Evolutionary conservation across 2,888 invertebrate species (phyloP).

Genomic region (Euphydryas editha): DNA sequence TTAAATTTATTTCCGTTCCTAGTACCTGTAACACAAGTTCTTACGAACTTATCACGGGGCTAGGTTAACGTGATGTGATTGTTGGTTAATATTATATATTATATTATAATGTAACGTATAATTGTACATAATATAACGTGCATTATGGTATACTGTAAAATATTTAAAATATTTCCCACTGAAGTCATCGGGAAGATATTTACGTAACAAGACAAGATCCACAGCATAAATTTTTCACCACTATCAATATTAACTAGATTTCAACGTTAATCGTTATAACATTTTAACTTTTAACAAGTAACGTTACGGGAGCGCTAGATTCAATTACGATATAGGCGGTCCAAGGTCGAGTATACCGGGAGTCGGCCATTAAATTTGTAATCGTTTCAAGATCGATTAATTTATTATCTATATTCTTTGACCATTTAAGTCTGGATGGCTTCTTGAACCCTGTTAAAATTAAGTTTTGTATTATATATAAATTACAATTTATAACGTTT

Average conservation of each 20-base stretch:
- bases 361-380: constrained; percentile 76
- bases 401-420: constrained; percentile 58
- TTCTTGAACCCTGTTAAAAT: constrained; percentile 8
- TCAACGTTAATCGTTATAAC: constrained; percentile 34
- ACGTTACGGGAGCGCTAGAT: constrained; percentile 59
- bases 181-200: neutral
- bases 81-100: too few species aligned
- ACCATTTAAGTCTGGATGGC: constrained; percentile 14
- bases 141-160: too few species aligned
- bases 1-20: too few species aligned
- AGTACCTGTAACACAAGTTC: too few species aligned
- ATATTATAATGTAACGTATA: too few species aligned
- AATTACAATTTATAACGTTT: neutral
- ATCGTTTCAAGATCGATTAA: constrained; percentile 78
- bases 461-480: neutral
- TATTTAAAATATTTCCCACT: neutral
- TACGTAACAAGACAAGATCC: neutral
- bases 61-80: too few species aligned
- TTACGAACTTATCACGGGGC: too few species aligned
- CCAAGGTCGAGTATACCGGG: constrained; percentile 59
- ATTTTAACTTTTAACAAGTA: constrained; percentile 35
- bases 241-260: constrained; percentile 29
- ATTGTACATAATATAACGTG: too few species aligned
- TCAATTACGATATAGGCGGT: constrained; percentile 74
- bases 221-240: constrained; percentile 18